These are phyloP conservation scores for Malachius bipustulatus DNA, from an alignment of 2,888 invertebrate species.

Conservation along the genomic window DNA sequence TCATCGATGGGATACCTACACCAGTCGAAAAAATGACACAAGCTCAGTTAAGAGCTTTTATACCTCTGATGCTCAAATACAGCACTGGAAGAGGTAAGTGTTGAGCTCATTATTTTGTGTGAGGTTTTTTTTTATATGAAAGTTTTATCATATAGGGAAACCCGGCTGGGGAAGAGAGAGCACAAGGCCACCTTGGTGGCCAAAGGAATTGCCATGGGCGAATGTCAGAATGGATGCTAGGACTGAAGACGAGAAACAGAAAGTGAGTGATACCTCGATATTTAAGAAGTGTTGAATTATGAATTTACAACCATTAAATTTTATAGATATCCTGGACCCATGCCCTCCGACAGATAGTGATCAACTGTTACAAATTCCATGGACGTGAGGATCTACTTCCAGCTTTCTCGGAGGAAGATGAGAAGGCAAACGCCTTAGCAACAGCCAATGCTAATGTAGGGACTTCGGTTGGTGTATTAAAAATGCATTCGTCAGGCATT, in stretches of 20 bases:
- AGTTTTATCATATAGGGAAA: no score
- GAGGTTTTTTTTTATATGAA: no score
- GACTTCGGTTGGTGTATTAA: constrained; percentile 40
- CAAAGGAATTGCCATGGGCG: constrained; percentile 94
- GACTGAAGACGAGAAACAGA: constrained; percentile 92
- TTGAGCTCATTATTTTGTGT: no score
- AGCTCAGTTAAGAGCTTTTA: constrained; percentile 91
- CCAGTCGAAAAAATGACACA: constrained; percentile 99
- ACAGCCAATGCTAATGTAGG: constrained; percentile 40
- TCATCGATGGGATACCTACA: constrained; percentile 95
- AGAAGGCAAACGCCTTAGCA: constrained; percentile 55
- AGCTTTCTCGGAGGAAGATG: constrained; percentile 86
- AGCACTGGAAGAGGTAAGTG: constrained; percentile 90
- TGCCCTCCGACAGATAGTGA: constrained; percentile 89
- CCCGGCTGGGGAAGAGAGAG: constrained; percentile 97
- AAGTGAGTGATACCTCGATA: constrained; percentile 46
- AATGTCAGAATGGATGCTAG: constrained; percentile 96
- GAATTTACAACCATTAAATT: constrained; percentile 13
- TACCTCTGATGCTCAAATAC: constrained; percentile 95
- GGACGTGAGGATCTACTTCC: constrained; percentile 90
- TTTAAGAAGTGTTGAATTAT: constrained; percentile 6
- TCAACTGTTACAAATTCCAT: constrained; percentile 97
- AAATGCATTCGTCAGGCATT: constrained; percentile 39
- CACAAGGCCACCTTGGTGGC: constrained; percentile 96
- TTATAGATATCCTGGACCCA: constrained; percentile 94